Conservation (phyloP, 2,797 vertebrate genomes). For the Holocentrus rufus region DNA sequence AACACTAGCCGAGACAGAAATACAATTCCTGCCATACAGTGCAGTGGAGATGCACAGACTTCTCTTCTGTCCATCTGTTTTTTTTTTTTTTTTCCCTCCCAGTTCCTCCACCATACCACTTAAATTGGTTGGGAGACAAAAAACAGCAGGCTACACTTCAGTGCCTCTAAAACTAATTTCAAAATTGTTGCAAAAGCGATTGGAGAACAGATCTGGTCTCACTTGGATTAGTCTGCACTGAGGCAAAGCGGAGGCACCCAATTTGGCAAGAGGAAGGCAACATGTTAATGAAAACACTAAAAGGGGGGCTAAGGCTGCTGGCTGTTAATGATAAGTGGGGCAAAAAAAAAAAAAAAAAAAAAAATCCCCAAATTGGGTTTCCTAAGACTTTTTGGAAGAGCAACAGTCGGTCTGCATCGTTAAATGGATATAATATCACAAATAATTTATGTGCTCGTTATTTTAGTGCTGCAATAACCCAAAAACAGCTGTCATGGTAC, state of each 20-base stretch:
- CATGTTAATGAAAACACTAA: constrained; percentile 70
- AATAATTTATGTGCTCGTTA: constrained; percentile 17
- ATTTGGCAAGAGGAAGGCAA: constrained; percentile 66
- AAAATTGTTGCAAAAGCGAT: constrained; percentile 73
- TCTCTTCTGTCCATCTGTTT: constrained; percentile 26
- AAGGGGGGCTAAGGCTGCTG: constrained; percentile 18
- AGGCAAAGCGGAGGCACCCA: constrained; percentile 63
- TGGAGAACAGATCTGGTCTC: constrained; percentile 75
- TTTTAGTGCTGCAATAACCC: constrained; percentile 12
- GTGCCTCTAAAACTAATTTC: constrained; percentile 78
- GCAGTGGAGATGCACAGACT: constrained; percentile 33
- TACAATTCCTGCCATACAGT: constrained; percentile 16
- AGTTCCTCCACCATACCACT: constrained; percentile 51
- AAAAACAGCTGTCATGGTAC: constrained; percentile 1
- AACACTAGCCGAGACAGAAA: constrained; percentile 50
- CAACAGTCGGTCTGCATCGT: constrained; percentile 38
- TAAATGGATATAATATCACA: constrained; percentile 53
- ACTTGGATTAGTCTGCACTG: constrained; percentile 73
- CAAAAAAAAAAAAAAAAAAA: constrained; percentile 33
- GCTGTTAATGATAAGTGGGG: constrained; percentile 66
- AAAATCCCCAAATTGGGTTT: constrained; percentile 53
- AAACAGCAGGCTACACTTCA: constrained; percentile 74
- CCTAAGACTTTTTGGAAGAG: constrained; percentile 19
- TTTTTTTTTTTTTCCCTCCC: too few relatives aligned
- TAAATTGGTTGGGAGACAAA: constrained; percentile 76